Evolutionary conservation across 2,888 invertebrate species (phyloP), one percentile per base, ranked within the genome.

Genomic region (Metalampra italica): DNA sequence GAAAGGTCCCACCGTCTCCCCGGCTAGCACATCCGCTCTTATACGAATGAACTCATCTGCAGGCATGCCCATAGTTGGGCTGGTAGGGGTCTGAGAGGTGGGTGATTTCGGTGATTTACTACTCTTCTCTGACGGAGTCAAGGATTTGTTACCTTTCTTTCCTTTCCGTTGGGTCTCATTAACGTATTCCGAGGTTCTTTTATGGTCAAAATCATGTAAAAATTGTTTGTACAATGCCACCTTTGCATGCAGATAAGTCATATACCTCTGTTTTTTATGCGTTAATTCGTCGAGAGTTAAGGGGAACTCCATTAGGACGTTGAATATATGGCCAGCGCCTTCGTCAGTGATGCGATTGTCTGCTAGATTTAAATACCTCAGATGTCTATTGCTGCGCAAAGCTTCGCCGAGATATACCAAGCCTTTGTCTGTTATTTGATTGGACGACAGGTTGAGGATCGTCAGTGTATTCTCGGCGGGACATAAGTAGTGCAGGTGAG

Each of bases 331-430:
- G 13, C 53, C 42, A 7, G 74, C 78, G 11, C 82, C 83, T 8
- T 59, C 60, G 47, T 81, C 79, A 37, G 57, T 49, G 12, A 82
- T 74, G 49, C 51, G 68, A 62, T 84, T 83, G 50, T 68, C 73
- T 1, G 82, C 67, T 50, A 82, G 53, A 64, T 80, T 82, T 47
- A 82, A 73, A 69, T 78, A 80, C 52, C 75, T 65, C 66, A 85
- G 72, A 60, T 60, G 60, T 57, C 82, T 75, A 67, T 84, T 84
- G 49, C 53, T 71, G 62, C 75, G 70, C 32, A 82, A 58, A 54
- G 73, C 71, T 54, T 61, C 61, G 32, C 64, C 69, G 30, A 82
- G 56, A 56, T 63, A 46, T 62, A 68, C 68, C n/a, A 71, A 75
- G 46, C 80, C 82, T 34, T 52, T 55, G 55, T 84, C 76, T n/a